Conservation (phyloP, 2,888 invertebrate species). For the Mesodorylaimus sp. region DNA sequence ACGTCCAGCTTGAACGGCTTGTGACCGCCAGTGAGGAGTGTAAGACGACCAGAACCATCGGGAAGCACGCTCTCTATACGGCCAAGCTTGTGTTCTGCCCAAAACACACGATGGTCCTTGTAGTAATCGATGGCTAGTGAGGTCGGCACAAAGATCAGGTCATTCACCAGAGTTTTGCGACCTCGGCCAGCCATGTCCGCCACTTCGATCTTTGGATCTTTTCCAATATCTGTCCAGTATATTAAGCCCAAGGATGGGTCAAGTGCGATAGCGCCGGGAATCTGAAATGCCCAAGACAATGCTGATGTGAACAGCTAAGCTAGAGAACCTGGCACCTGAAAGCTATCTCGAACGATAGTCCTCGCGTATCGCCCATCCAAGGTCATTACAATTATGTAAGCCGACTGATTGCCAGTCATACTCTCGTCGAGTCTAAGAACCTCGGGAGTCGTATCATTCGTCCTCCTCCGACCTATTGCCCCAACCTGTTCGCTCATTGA, state of each 20-base stretch:
- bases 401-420: no score
- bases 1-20: conserved; percentile 49
- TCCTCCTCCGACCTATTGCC: no score
- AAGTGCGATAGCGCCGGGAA: conserved; percentile 70
- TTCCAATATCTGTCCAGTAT: conserved; percentile 84
- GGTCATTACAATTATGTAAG: conserved; percentile 59
- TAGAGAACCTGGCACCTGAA: no score
- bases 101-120: conserved; percentile 73
- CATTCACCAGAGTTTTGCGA: conserved; percentile 55
- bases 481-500: no score
- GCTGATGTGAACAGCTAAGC: no score
- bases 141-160: conserved; percentile 63
- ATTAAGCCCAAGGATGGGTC: conserved; percentile 49
- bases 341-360: conserved; percentile 47
- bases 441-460: no score
- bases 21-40: conserved; percentile 48
- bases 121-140: conserved; percentile 73
- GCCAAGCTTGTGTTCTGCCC: conserved; percentile 83
- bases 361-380: conserved; percentile 72
- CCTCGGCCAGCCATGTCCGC: conserved; percentile 93
- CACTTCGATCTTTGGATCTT: conserved; percentile 73
- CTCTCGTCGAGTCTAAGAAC: no score
- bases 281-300: no score
- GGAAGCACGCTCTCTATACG: conserved; percentile 64
- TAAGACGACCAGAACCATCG: conserved; percentile 55